phyloP scores from a whole-genome alignment of 2,888 invertebrate species.

The Ariolimax columbianus region DNA sequence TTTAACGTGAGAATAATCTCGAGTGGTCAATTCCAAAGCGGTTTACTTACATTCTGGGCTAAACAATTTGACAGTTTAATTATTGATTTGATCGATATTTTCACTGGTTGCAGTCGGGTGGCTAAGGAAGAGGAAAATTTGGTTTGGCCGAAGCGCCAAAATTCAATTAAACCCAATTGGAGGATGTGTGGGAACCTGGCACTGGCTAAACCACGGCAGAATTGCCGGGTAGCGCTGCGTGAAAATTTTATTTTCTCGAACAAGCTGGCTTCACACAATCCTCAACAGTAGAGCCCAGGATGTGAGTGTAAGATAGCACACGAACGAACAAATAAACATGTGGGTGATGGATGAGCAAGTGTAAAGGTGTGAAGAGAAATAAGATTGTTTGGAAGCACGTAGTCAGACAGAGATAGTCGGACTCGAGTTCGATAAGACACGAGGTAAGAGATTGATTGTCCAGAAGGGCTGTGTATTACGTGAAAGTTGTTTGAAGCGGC shows the following conservation, averaged over 20 bases:
- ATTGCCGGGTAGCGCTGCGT: slow-evolving; percentile 3
- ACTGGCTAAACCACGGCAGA: neutral
- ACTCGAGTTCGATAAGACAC: no score
- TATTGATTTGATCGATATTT: slow-evolving; percentile 33
- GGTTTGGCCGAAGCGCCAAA: slow-evolving; percentile 38
- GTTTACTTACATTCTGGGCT: neutral
- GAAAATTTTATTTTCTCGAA: neutral
- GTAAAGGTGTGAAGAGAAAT: no score
- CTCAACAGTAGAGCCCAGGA: neutral
- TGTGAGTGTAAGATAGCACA: neutral
- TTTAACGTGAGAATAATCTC: no score
- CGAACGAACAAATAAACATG: neutral
- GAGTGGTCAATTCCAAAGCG: no score
- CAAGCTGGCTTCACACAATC: neutral
- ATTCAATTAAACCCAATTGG: slow-evolving; percentile 42
- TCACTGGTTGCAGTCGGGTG: slow-evolving; percentile 3
- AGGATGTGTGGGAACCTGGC: slow-evolving; percentile 38
- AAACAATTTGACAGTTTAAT: slow-evolving; percentile 35
- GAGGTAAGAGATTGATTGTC: no score
- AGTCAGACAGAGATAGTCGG: no score
- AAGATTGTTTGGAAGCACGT: no score
- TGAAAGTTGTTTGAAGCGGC: no score
- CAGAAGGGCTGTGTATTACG: no score
- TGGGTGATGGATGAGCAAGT: neutral
- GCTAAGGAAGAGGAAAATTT: slow-evolving; percentile 25